Conservation (phyloP, 2,113 vertebrate genomes). For the Cyprinodon brontotheroides region DNA sequence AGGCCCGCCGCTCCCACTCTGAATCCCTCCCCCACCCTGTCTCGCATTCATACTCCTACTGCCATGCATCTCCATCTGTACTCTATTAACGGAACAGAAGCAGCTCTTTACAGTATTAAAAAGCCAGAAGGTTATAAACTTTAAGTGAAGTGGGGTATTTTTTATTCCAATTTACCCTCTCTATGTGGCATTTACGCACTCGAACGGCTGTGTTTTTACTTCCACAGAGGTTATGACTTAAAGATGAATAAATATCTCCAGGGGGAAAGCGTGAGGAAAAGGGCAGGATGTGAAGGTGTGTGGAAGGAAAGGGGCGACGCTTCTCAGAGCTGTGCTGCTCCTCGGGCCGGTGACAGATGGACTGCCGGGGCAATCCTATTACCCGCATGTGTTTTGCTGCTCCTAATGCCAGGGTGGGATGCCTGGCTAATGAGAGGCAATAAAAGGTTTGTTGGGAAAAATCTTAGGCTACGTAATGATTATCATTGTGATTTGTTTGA, state of each 20-base stretch:
- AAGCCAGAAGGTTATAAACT: conserved; percentile 46
- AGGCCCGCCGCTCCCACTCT: conserved; percentile 13
- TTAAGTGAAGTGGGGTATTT: conserved; percentile 9
- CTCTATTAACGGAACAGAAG: conserved; percentile 51
- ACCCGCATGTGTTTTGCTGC: conserved; percentile 80
- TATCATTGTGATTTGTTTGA: conserved; percentile 59
- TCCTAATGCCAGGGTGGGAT: conserved; percentile 79
- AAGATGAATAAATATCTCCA: conserved; percentile 48
- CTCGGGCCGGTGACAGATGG: conserved; percentile 73
- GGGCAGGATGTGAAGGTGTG: conserved; percentile 57
- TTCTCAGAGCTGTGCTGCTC: conserved; percentile 52
- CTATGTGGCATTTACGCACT: conserved; percentile 48
- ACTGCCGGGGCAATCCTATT: conserved; percentile 84
- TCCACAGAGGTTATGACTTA: conserved; percentile 38
- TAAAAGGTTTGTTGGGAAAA: conserved; percentile 48
- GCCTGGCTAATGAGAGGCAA: conserved; percentile 67
- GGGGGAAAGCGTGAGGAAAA: conserved; percentile 44
- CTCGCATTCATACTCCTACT: conserved; percentile 46
- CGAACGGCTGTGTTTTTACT: conserved; percentile 25
- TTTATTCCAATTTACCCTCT: conserved; percentile 21
- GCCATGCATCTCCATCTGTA: conserved; percentile 66
- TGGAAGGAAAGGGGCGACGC: conserved; percentile 49
- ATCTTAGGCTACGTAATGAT: conserved; percentile 49
- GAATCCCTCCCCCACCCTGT: conserved; percentile 59
- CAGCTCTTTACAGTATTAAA: conserved; percentile 44